Percentiles rank a stretch among this genome's conserved stretches.
These are phyloP conservation scores for Cerastis leucographa DNA, from an alignment of 2,888 invertebrate genomes.

Conservation along the genomic window DNA sequence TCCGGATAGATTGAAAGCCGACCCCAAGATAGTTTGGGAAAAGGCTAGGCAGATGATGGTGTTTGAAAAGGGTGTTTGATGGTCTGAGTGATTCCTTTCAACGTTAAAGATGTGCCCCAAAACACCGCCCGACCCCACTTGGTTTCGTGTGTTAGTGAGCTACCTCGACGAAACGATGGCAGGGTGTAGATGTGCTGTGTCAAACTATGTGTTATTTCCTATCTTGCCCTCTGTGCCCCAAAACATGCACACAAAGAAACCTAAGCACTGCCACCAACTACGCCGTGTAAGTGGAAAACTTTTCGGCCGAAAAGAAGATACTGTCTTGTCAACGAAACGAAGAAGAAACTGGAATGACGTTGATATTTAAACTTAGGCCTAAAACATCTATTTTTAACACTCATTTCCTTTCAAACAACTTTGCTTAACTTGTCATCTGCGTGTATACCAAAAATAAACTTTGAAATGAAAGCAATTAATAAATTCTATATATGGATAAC, in stretches of 20 bases:
- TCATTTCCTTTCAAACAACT: constrained; percentile 2
- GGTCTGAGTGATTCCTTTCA: too few species aligned
- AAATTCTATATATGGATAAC: constrained; percentile 17
- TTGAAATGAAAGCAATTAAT: constrained; percentile 10
- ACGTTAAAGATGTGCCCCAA: too few species aligned
- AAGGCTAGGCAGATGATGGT: too few species aligned
- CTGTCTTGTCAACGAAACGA: background rate
- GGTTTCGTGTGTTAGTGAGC: too few species aligned
- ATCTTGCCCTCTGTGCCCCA: background rate
- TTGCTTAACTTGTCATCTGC: background rate
- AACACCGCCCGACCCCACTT: too few species aligned
- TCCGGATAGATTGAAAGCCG: too few species aligned
- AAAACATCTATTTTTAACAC: constrained; percentile 2
- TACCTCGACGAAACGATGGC: background rate
- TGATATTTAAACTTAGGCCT: background rate
- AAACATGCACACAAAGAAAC: too few species aligned
- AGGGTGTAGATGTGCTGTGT: background rate
- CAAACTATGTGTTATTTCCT: background rate
- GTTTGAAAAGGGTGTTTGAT: too few species aligned
- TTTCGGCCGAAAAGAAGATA: too few species aligned
- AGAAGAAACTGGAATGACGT: background rate
- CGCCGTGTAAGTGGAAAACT: background rate
- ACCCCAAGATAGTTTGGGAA: too few species aligned
- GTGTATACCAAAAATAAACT: constrained; percentile 15
- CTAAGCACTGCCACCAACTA: background rate